Base-by-base conservation (phyloP, 2,888 invertebrate genomes). In the Epiblema foenella region DNA sequence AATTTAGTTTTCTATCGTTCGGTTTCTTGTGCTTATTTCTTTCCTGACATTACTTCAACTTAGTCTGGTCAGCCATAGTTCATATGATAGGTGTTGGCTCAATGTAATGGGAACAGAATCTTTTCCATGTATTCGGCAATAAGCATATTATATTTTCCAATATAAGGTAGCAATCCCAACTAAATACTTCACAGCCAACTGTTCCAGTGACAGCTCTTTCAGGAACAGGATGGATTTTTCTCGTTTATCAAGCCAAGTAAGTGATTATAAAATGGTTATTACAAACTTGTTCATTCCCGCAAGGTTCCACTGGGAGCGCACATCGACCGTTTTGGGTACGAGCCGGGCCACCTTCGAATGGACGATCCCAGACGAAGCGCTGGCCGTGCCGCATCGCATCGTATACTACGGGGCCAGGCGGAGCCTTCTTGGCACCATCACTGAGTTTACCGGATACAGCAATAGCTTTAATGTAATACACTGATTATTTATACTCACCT, bases 281-380 rank as follows among this genome's bases (percentile, higher is more conserved):
- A 11, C 5, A 3, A 12, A 20, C n/a, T 24, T n/a, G 29, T 24
- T 8, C 33, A 2, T 51, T 33, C 15, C 51, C 12, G n/a, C 3
- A 24, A 98, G 98, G 86, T 98, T 98, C 87, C 88, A 91, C 64
- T 98, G 98, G 98, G 93, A 94, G 73, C 94, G 97, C 17, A 95
- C 94, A 0, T 96, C 95, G 0, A 88, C 94, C 0, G 79, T 98
- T 12, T 88, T 96, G 3, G 97, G 97, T 12, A 95, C 96, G 15
- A 98, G 98, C 82, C 94, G 95, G 76, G 96, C 95, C 29, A 95
- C 95, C 58, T 93, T 98, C 67, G 94, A 94, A 63, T 99, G 98
- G 98, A 93, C 94, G n/a, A 94, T 98, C 10, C 96, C 96, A 0
- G 83, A 86, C 0, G 91, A 95, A 67, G 94, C 95, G 0, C 79